Percentiles rank a stretch among this genome's conserved stretches.
These are phyloP conservation scores for Eurypyga helias DNA, from an alignment of 2,113 vertebrate species.

Conservation along the genomic window DNA sequence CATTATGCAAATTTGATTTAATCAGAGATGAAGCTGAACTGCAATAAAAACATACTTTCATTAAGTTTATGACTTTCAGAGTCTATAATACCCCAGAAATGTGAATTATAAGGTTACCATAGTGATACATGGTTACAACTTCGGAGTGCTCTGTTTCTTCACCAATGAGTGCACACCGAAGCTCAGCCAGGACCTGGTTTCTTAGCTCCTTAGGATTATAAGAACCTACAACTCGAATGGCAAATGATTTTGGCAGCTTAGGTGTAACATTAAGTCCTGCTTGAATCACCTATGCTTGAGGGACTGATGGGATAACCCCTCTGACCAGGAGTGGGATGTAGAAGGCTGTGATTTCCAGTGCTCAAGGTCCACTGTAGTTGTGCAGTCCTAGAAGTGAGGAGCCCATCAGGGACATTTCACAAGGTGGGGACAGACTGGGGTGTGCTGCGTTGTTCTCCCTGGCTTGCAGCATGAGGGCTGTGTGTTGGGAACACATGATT, in stretches of 20 bases:
- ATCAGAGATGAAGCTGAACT: constrained; percentile 79
- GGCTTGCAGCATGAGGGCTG: not conserved
- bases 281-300: not conserved
- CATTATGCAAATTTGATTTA: constrained; percentile 85
- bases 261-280: not conserved
- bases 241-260: not conserved
- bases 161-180: not conserved
- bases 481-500: not conserved
- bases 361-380: fast-evolving
- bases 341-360: not conserved
- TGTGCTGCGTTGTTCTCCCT: too few relatives aligned
- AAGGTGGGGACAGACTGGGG: not conserved
- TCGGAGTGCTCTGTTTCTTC: constrained; percentile 5
- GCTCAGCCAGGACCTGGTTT: not conserved
- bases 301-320: not conserved
- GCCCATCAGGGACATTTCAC: not conserved
- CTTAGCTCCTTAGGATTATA: not conserved
- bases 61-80: constrained; percentile 82
- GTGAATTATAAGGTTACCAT: constrained; percentile 75
- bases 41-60: constrained; percentile 82
- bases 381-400: not conserved
- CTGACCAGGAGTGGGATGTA: not conserved
- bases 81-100: constrained; percentile 56
- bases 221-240: fast-evolving
- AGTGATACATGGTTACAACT: constrained; percentile 67